These are phyloP conservation scores for Syngnathus typhle DNA, from an alignment of 2,113 vertebrate species.

Conservation along the genomic window DNA sequence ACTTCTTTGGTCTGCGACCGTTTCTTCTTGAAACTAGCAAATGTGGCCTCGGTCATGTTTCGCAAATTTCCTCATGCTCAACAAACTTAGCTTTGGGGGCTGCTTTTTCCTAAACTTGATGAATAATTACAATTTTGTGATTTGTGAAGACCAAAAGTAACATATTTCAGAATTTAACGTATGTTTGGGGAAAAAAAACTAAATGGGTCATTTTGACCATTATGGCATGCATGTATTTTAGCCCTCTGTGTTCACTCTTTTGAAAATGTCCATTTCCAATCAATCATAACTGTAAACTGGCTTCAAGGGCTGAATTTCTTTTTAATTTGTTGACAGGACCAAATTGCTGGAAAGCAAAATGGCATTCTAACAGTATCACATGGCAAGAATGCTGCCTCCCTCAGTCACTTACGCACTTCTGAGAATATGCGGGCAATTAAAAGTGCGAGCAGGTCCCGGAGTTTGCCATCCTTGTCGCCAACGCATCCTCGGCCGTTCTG, in stretches of 20 bases:
- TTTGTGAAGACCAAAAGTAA: too few relatives aligned
- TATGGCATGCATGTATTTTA: too few relatives aligned
- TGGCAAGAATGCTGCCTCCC: not conserved
- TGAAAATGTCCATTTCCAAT: too few relatives aligned
- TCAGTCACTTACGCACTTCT: slow-evolving; percentile 12
- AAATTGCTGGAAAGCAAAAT: not conserved
- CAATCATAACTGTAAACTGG: not conserved
- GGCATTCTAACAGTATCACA: not conserved
- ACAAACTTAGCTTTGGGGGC: not conserved
- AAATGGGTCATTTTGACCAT: not conserved
- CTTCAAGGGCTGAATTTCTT: not conserved
- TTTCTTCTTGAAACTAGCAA: not conserved
- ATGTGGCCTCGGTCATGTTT: not conserved
- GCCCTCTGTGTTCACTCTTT: too few relatives aligned
- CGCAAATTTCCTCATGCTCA: not conserved
- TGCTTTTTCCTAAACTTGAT: not conserved
- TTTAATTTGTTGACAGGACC: not conserved
- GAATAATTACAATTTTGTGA: too few relatives aligned
- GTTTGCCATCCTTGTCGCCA: slow-evolving; percentile 40
- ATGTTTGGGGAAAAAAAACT: too few relatives aligned
- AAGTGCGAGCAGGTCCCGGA: slow-evolving; percentile 28
- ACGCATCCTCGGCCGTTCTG: slow-evolving; percentile 23
- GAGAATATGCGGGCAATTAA: slow-evolving; percentile 65
- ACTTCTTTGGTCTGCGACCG: not conserved
- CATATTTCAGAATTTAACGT: too few relatives aligned